A percentile compares a stretch with the other conserved stretches of the same genome.
Conservation (phyloP, 2,113 vertebrate genomes). For the Paradisaea rubra region DNA sequence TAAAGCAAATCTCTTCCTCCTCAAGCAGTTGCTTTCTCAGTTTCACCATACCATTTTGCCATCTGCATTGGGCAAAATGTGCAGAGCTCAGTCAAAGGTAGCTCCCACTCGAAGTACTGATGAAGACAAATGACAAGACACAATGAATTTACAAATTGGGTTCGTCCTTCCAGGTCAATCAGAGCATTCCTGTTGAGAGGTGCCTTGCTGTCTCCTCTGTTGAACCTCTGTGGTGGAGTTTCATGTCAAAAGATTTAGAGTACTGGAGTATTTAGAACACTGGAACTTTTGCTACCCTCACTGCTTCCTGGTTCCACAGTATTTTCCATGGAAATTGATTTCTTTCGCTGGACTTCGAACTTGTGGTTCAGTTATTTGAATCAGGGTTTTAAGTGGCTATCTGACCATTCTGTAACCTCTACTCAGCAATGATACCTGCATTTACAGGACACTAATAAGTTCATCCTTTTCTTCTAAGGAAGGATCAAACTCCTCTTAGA, state of each 20-base stretch:
- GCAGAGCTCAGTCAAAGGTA: slow-evolving; percentile 53
- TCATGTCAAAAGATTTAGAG: background rate
- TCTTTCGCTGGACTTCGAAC: slow-evolving; percentile 56
- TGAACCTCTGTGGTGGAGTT: background rate
- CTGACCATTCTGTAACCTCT: slow-evolving; percentile 69
- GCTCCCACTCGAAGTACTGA: slow-evolving; percentile 58
- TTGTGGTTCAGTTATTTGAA: slow-evolving; percentile 17
- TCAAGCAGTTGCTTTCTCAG: slow-evolving; percentile 74
- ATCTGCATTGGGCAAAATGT: slow-evolving; percentile 77
- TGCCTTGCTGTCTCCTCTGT: background rate
- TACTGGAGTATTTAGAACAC: background rate
- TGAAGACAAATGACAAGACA: slow-evolving; percentile 65
- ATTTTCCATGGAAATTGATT: background rate
- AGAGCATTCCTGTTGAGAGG: background rate
- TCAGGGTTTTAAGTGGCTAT: slow-evolving; percentile 45
- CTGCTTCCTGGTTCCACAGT: background rate
- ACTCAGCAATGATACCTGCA: slow-evolving; percentile 85
- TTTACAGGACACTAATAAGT: slow-evolving; percentile 86
- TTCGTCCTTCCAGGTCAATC: fast-evolving
- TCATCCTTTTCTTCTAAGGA: slow-evolving; percentile 89
- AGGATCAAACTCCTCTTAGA: slow-evolving; percentile 89
- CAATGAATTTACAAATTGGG: background rate
- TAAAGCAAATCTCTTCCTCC: slow-evolving; percentile 69
- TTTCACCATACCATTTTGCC: slow-evolving; percentile 76
- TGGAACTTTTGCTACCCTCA: background rate